Conservation (phyloP, 1,140 invertebrate genomes). For the Adoxophyes honmai region DNA sequence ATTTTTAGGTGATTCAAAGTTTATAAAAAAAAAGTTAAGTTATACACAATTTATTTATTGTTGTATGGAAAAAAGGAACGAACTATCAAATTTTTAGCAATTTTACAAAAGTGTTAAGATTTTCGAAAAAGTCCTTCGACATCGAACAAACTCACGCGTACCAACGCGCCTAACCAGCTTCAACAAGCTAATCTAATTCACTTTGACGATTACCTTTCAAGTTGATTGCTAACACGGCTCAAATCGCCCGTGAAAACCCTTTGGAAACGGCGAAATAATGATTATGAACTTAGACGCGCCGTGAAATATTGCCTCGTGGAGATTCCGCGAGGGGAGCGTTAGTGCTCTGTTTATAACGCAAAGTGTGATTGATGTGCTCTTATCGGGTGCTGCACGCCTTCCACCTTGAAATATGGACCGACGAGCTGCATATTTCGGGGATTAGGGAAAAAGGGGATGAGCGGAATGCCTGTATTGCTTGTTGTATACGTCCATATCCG, state of each 20-base stretch:
- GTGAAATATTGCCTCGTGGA: constrained; percentile 46
- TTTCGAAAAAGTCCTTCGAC: too few relatives aligned
- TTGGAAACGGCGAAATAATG: constrained; percentile 12
- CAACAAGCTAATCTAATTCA: neutral
- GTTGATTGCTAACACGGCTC: neutral
- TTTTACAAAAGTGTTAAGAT: too few relatives aligned
- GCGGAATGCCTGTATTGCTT: neutral
- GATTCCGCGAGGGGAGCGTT: constrained; percentile 16
- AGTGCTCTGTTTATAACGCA: constrained; percentile 46
- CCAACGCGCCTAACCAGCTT: too few relatives aligned
- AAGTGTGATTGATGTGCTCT: constrained; percentile 64
- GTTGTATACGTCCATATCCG: too few relatives aligned
- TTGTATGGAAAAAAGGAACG: too few relatives aligned
- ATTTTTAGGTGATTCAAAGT: too few relatives aligned
- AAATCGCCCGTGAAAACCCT: neutral
- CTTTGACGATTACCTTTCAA: neutral
- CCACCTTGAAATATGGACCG: constrained; percentile 48
- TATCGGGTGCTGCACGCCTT: constrained; percentile 49
- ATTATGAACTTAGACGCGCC: constrained; percentile 26
- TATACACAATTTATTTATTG: too few relatives aligned
- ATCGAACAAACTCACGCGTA: too few relatives aligned
- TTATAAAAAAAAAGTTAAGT: too few relatives aligned
- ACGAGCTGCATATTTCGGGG: constrained; percentile 40
- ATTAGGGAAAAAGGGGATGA: constrained; percentile 25
- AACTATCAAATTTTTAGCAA: too few relatives aligned